phyloP scores from a whole-genome alignment of 2,888 invertebrate genomes.

The Sympetrum striolatum region DNA sequence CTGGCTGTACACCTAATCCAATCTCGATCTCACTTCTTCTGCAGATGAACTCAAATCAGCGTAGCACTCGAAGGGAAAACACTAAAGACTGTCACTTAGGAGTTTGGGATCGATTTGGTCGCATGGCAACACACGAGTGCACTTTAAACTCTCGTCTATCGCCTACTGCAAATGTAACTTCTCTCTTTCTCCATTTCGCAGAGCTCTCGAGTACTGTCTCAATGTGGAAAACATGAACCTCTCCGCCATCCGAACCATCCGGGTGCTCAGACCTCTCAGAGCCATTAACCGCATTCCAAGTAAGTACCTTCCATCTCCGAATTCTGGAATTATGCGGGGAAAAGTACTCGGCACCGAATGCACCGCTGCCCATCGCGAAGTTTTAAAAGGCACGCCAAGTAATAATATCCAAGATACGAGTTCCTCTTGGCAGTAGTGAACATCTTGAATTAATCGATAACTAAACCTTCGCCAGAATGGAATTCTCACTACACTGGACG shows the following conservation, averaged over 20 bases:
- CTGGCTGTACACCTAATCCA: too few relatives aligned
- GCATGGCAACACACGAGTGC: not conserved
- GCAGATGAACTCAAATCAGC: not conserved
- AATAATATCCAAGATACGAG: too few relatives aligned
- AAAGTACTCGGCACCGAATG: too few relatives aligned
- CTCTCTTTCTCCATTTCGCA: conserved; percentile 57
- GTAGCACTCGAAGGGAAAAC: not conserved
- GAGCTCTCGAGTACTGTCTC: conserved; percentile 86
- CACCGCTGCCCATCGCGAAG: too few relatives aligned
- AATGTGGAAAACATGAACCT: conserved; percentile 97
- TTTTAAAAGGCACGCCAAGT: too few relatives aligned
- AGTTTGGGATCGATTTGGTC: not conserved
- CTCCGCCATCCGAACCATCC: conserved; percentile 96
- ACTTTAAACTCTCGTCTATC: not conserved
- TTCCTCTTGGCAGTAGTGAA: too few relatives aligned
- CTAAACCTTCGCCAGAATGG: too few relatives aligned
- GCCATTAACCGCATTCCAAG: conserved; percentile 99
- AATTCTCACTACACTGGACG: too few relatives aligned
- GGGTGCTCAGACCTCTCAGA: conserved; percentile 93
- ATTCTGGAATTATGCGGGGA: not conserved
- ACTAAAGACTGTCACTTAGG: not conserved
- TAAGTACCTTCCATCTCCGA: conserved; percentile 66
- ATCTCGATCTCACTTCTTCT: too few relatives aligned
- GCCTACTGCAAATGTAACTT: not conserved
- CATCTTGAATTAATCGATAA: too few relatives aligned